Conservation (phyloP, 2,888 invertebrate species). For the Tanytarsus gracilentus region DNA sequence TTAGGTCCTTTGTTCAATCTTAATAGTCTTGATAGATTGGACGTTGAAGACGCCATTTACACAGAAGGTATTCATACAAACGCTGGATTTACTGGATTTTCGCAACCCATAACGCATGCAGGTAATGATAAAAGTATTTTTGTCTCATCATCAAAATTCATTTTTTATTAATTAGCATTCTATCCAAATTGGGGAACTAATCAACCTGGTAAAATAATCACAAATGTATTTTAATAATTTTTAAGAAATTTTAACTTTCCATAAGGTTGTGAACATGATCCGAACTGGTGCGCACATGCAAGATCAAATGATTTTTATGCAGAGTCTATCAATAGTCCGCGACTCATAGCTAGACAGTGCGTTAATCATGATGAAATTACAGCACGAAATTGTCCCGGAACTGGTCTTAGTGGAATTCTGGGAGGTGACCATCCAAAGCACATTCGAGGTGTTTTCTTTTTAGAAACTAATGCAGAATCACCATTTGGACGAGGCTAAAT, state of each 20-base stretch:
- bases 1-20: conserved; percentile 34
- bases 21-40: conserved; percentile 34
- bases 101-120: conserved; percentile 41
- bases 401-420: neutral
- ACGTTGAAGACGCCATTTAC: conserved; percentile 36
- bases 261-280: conserved; percentile 43
- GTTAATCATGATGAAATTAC: conserved; percentile 34
- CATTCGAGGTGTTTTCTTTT: conserved; percentile 36
- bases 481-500: conserved; percentile 35
- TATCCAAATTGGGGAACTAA: conserved; percentile 47
- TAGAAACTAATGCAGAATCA: conserved; percentile 35
- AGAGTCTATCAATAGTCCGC: conserved; percentile 37
- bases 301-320: conserved; percentile 43
- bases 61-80: conserved; percentile 40
- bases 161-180: no score
- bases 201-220: conserved; percentile 45
- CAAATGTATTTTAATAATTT: neutral
- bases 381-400: conserved; percentile 31
- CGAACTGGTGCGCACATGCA: conserved; percentile 42
- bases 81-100: conserved; percentile 37
- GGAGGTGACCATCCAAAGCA: conserved; percentile 36
- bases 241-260: neutral
- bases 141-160: no score
- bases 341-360: conserved; percentile 38
- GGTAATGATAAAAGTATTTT: no score